Evolutionary conservation across 2,888 invertebrate species (phyloP).

Genomic region (Morpho helenor): DNA sequence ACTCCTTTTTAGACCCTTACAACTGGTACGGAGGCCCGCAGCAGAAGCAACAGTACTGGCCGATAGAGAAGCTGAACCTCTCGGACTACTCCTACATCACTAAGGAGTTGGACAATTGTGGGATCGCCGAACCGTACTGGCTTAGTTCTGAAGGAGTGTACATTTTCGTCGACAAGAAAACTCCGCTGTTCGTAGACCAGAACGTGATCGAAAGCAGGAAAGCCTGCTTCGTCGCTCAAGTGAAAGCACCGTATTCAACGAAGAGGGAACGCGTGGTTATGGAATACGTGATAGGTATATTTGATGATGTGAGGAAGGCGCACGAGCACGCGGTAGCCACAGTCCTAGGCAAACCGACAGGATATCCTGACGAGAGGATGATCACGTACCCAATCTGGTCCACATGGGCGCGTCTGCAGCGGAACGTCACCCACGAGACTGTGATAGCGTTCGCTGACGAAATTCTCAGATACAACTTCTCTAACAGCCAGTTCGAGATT

Average conservation of each 20-base stretch:
- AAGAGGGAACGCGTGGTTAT: constrained; percentile 61
- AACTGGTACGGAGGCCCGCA: constrained; percentile 84
- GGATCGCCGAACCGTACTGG: constrained; percentile 82
- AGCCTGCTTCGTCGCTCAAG: constrained; percentile 73
- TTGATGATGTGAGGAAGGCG: constrained; percentile 74
- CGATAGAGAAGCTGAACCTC: constrained; percentile 74
- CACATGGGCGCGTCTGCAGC: constrained; percentile 81
- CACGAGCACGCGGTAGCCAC: constrained; percentile 80
- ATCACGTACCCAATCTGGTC: constrained; percentile 83
- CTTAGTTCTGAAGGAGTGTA: constrained; percentile 82
- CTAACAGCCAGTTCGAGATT: constrained; percentile 79
- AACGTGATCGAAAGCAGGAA: constrained; percentile 68
- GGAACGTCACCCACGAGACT: constrained; percentile 68
- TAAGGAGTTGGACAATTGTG: constrained; percentile 78
- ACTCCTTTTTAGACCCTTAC: constrained; percentile 38
- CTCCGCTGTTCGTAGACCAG: constrained; percentile 83
- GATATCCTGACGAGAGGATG: constrained; percentile 76
- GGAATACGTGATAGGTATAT: constrained; percentile 81
- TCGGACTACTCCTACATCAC: constrained; percentile 77
- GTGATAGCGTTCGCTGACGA: constrained; percentile 73
- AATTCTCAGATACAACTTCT: constrained; percentile 68
- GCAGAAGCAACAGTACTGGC: constrained; percentile 80
- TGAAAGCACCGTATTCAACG: constrained; percentile 66
- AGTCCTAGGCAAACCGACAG: constrained; percentile 78
- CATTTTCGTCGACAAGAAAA: constrained; percentile 80